phyloP scores from a whole-genome alignment of 2,797 vertebrate genomes.

The Gymnothorax javanicus region DNA sequence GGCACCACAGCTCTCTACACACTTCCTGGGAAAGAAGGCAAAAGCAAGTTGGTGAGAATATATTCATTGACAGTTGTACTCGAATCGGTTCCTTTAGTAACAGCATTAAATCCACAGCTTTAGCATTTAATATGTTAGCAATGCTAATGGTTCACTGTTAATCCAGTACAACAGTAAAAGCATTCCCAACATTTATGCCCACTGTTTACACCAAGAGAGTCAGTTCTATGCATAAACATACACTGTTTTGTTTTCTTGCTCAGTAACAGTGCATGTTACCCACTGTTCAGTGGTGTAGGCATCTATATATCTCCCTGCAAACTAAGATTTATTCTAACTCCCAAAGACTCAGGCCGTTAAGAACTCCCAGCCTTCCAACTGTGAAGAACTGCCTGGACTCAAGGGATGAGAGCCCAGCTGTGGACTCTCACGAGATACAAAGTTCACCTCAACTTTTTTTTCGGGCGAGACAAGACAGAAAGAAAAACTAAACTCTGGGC shows the following conservation, averaged over 20 bases:
- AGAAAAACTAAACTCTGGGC: background rate
- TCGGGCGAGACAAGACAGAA: slow-evolving; percentile 31
- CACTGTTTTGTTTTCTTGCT: slow-evolving; percentile 7
- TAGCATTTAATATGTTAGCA: background rate
- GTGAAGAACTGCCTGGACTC: background rate
- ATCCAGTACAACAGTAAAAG: background rate
- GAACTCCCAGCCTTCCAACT: background rate
- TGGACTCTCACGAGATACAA: background rate
- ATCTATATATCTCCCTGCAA: background rate
- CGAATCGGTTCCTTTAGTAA: background rate
- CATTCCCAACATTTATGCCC: background rate
- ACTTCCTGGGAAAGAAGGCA: slow-evolving; percentile 99
- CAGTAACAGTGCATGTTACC: background rate
- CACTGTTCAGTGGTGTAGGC: background rate
- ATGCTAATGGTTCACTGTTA: background rate
- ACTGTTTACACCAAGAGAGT: background rate
- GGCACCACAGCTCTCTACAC: slow-evolving; percentile 99
- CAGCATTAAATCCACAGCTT: background rate
- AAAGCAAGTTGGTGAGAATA: slow-evolving; percentile 96
- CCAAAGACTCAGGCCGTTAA: background rate
- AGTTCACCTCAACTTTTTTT: background rate
- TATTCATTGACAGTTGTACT: slow-evolving; percentile 45
- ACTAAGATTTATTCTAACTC: background rate
- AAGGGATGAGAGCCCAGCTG: background rate
- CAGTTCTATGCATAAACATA: background rate